Percentiles rank a stretch among this genome's conserved stretches.
phyloP scores from a whole-genome alignment of 2,888 invertebrate species.

The Phalangium opilio region DNA sequence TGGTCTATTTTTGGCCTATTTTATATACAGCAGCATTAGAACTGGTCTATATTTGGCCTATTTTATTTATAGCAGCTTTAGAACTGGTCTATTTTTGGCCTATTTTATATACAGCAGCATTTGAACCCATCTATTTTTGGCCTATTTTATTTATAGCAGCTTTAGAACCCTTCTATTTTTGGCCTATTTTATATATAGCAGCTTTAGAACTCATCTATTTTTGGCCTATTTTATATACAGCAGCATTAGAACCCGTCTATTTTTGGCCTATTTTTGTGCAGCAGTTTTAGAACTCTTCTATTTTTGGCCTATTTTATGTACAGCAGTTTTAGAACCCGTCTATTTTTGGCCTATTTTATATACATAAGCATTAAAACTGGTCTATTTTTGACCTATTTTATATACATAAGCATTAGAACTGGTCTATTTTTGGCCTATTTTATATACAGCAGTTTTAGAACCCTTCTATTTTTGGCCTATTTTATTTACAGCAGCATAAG shows the following conservation, averaged over 20 bases:
- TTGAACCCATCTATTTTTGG: constrained; percentile 21
- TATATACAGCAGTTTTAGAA: background rate
- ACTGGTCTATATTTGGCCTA: background rate
- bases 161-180: no score
- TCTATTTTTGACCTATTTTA: background rate
- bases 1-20: background rate
- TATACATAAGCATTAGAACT: no score
- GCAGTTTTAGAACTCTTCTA: no score
- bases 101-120: background rate
- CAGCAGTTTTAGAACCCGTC: background rate
- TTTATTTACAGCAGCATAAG: no score
- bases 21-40: no score
- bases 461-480: background rate
- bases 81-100: background rate
- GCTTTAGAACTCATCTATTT: background rate
- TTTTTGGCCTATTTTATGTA: background rate
- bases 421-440: background rate
- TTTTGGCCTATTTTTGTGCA: background rate
- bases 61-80: background rate
- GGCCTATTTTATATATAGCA: background rate
- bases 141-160: constrained; percentile 1
- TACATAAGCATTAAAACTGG: no score
- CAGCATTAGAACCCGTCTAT: constrained; percentile 24
- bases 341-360: background rate
- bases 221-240: background rate